A percentile compares a stretch with the other conserved stretches of the same genome.
Evolutionary conservation across 2,888 invertebrate species (phyloP).

Genomic region (Diploptera punctata): DNA sequence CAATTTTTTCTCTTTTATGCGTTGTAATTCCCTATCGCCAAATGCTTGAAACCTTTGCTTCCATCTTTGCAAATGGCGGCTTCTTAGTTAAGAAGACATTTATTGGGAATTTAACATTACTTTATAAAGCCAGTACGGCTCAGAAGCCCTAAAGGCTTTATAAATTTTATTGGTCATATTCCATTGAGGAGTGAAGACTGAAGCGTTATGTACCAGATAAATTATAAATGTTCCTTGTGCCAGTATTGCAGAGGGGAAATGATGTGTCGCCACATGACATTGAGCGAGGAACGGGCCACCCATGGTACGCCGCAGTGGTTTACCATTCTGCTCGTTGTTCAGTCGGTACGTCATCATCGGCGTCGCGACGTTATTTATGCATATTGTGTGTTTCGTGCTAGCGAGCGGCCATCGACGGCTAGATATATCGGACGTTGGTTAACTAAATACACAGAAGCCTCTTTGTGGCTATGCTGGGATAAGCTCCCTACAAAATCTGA

Average conservation of each 20-base stretch:
- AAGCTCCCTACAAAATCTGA: constrained; percentile 17
- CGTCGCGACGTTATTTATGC: constrained; percentile 27
- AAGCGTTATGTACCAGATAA: too few relatives aligned
- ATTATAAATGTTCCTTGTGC: background rate
- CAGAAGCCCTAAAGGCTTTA: too few relatives aligned
- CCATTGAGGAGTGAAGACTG: too few relatives aligned
- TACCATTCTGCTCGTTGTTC: constrained; percentile 16
- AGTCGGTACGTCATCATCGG: constrained; percentile 26
- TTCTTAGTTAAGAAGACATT: too few relatives aligned
- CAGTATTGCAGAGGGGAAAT: background rate
- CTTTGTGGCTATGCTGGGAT: constrained; percentile 25
- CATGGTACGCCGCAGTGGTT: constrained; percentile 25
- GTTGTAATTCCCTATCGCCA: too few relatives aligned
- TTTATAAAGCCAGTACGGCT: too few relatives aligned
- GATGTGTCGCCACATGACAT: constrained; percentile 21
- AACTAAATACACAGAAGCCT: constrained; percentile 24
- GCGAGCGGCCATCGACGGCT: constrained; percentile 4
- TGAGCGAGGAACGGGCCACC: constrained; percentile 24
- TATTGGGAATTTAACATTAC: too few relatives aligned
- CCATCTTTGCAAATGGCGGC: too few relatives aligned
- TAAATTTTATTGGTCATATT: too few relatives aligned
- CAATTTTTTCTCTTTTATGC: too few relatives aligned
- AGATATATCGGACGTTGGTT: constrained; percentile 12
- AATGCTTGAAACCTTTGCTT: too few relatives aligned
- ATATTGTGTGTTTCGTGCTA: constrained; percentile 23